Percentiles rank a stretch among this genome's conserved stretches.
phyloP scores from a whole-genome alignment of 2,797 vertebrate genomes.

The Rhinatrema bivittatum region DNA sequence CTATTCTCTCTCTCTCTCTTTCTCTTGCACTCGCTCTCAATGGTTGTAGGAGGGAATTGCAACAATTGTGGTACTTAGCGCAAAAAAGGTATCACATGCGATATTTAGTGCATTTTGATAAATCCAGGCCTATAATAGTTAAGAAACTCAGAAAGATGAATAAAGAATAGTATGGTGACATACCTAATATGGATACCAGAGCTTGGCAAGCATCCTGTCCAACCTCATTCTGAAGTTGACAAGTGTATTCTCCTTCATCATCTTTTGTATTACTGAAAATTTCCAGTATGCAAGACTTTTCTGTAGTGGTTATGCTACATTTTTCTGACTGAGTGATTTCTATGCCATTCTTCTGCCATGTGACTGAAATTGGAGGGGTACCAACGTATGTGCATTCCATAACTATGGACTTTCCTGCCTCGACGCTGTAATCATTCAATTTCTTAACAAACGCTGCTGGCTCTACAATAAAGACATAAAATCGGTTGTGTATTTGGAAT shows the following conservation, averaged over 20 bases:
- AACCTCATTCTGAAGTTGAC: constrained; percentile 85
- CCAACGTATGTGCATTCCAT: constrained; percentile 79
- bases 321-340: constrained; percentile 62
- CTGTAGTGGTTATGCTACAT: constrained; percentile 74
- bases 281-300: constrained; percentile 82
- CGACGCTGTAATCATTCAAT: constrained; percentile 65
- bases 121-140: too few relatives aligned
- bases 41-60: too few relatives aligned
- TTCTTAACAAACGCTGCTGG: constrained; percentile 81
- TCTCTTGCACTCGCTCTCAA: too few relatives aligned
- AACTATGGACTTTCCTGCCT: constrained; percentile 59
- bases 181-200: constrained; percentile 78
- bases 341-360: constrained; percentile 81
- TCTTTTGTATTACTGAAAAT: constrained; percentile 70
- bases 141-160: background rate
- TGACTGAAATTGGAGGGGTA: constrained; percentile 76
- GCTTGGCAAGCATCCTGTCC: constrained; percentile 76
- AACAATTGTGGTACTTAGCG: too few relatives aligned
- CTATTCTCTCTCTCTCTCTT: too few relatives aligned
- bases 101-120: too few relatives aligned
- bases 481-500: constrained; percentile 28
- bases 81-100: too few relatives aligned
- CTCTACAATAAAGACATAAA: constrained; percentile 43
- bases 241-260: constrained; percentile 78
- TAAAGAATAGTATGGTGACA: constrained; percentile 19